These are phyloP conservation scores for Garrulus glandarius DNA, from an alignment of 2,797 vertebrate species.

Conservation along the genomic window DNA sequence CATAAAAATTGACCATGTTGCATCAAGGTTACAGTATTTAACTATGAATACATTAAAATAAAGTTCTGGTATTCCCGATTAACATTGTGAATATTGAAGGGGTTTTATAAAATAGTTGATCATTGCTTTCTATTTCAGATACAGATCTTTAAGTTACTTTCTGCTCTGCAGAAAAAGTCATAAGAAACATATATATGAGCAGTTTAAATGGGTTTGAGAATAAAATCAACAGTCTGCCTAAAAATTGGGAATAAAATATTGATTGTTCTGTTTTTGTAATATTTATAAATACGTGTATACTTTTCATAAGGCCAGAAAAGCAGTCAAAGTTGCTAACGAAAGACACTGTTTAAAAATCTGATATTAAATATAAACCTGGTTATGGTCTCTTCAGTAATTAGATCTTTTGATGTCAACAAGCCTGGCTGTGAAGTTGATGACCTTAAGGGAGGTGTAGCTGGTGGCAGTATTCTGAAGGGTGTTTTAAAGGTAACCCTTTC, in stretches of 20 bases:
- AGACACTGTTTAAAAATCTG: background rate
- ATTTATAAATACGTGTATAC: background rate
- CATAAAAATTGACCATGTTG: background rate
- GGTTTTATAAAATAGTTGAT: background rate
- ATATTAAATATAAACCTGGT: background rate
- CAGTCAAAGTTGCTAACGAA: background rate
- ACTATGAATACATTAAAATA: background rate
- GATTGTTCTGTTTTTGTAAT: background rate
- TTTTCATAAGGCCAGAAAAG: background rate
- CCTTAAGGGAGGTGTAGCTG: slow-evolving; percentile 96
- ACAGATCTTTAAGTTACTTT: background rate
- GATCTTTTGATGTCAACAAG: slow-evolving; percentile 98
- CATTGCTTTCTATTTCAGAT: background rate
- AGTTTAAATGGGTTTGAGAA: background rate
- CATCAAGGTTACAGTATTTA: background rate
- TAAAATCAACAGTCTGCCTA: background rate
- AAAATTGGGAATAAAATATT: background rate
- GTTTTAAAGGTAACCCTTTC: slow-evolving; percentile 88
- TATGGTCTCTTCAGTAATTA: slow-evolving; percentile 83
- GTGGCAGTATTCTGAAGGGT: slow-evolving; percentile 97
- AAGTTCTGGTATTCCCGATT: background rate
- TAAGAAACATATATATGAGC: background rate
- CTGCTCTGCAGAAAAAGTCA: background rate
- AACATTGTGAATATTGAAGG: background rate
- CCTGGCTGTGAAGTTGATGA: slow-evolving; percentile 98